Percentiles rank a stretch among this genome's conserved stretches.
Evolutionary conservation across 2,797 vertebrate species (phyloP).

Genomic region (Muraenolepis orangiensis): DNA sequence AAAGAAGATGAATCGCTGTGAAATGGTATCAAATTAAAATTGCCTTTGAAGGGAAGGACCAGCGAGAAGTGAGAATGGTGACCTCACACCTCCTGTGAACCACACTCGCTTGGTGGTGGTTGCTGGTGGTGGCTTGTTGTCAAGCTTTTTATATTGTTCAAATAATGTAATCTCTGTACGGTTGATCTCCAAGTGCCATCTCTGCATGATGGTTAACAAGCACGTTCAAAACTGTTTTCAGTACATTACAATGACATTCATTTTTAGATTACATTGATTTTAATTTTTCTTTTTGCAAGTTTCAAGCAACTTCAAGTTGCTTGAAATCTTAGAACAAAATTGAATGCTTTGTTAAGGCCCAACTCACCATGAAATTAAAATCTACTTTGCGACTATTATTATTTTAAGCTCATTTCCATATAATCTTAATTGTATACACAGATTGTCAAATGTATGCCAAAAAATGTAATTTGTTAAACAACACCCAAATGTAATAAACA

Average conservation of each 20-base stretch:
- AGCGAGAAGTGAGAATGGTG: neutral
- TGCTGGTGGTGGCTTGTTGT: neutral
- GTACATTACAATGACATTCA: no score
- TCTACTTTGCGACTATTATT: neutral
- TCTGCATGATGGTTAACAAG: no score
- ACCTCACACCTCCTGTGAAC: neutral
- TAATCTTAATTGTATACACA: neutral
- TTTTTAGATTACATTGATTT: no score
- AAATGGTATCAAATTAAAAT: neutral
- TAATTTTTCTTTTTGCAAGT: no score
- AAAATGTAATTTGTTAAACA: neutral
- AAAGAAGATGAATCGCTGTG: slow-evolving; percentile 1
- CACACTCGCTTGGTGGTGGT: neutral
- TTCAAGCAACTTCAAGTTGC: neutral
- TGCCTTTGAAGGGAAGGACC: neutral
- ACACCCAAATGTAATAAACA: neutral
- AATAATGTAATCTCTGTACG: no score
- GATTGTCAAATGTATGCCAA: neutral
- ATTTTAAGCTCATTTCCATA: neutral
- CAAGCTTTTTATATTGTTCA: neutral
- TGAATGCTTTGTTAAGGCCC: neutral
- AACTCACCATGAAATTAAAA: neutral
- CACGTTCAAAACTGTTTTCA: no score
- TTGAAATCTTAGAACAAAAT: neutral
- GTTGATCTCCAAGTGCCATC: no score